Percentiles rank a stretch among this genome's conserved stretches.
Evolutionary conservation across 2,797 vertebrate species (phyloP).

Genomic region (Coluber constrictor): DNA sequence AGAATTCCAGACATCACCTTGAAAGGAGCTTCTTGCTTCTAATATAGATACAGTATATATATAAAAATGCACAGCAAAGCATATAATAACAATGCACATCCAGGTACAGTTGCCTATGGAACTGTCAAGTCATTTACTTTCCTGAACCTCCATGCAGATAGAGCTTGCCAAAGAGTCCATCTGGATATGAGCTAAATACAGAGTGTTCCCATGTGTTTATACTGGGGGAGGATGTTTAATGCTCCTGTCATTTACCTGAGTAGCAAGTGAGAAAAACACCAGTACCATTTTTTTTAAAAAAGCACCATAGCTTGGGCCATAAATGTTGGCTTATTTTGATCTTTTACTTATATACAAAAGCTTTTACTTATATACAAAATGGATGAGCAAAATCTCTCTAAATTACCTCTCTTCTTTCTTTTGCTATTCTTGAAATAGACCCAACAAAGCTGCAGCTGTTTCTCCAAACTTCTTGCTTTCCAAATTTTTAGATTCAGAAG

Average conservation of each 20-base stretch:
- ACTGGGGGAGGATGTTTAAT: slow-evolving; percentile 73
- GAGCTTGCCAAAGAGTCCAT: slow-evolving; percentile 74
- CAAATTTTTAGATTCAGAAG: not conserved
- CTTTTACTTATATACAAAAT: slow-evolving; percentile 42
- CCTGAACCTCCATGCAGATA: slow-evolving; percentile 72
- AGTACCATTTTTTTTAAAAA: slow-evolving; percentile 21
- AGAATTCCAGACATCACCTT: not conserved
- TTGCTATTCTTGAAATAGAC: slow-evolving; percentile 28
- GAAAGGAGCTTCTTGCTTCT: slow-evolving; percentile 2
- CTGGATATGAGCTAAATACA: slow-evolving; percentile 72
- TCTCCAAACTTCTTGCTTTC: not conserved
- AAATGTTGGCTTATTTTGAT: slow-evolving; percentile 38
- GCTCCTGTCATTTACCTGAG: slow-evolving; percentile 61
- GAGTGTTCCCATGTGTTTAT: slow-evolving; percentile 79
- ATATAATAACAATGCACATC: not conserved
- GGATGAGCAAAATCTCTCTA: slow-evolving; percentile 16
- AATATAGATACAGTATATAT: fast-evolving
- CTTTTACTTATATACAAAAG: not conserved
- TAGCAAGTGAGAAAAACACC: slow-evolving; percentile 44
- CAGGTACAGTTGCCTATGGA: not conserved
- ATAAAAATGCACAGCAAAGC: not conserved
- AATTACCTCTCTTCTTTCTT: slow-evolving; percentile 18
- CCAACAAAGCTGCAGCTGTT: not conserved
- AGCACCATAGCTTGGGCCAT: slow-evolving; percentile 34
- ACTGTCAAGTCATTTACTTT: slow-evolving; percentile 65